Conservation (phyloP, 2,113 vertebrate genomes). For the Australoheros scitulus region DNA sequence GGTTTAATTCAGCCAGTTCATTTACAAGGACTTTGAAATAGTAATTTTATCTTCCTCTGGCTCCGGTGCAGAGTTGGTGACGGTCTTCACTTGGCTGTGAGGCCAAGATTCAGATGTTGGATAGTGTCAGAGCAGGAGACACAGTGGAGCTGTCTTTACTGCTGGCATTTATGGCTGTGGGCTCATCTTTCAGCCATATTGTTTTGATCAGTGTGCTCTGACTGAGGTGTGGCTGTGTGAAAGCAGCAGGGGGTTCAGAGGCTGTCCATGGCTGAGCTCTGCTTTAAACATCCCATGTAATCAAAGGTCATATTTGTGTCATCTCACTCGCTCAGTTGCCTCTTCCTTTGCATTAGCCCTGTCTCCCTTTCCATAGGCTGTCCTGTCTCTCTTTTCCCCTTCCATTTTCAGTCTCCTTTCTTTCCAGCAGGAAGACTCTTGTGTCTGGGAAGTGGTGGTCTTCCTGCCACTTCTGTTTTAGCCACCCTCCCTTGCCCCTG, state of each 20-base stretch:
- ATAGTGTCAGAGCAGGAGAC: slow-evolving; percentile 69
- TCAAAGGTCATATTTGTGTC: slow-evolving; percentile 76
- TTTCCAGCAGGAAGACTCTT: slow-evolving; percentile 74
- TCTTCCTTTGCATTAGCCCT: slow-evolving; percentile 61
- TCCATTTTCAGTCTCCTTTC: slow-evolving; percentile 52
- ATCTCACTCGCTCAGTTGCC: slow-evolving; percentile 40
- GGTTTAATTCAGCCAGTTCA: slow-evolving; percentile 57
- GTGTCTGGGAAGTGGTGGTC: slow-evolving; percentile 76
- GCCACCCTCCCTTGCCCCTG: slow-evolving; percentile 65
- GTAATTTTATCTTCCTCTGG: slow-evolving; percentile 65
- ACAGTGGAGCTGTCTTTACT: slow-evolving; percentile 69
- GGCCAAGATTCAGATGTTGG: slow-evolving; percentile 64
- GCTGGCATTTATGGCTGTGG: slow-evolving; percentile 66
- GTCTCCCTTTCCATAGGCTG: slow-evolving; percentile 44
- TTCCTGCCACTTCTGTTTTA: slow-evolving; percentile 77
- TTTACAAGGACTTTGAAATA: slow-evolving; percentile 68
- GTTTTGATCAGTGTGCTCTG: slow-evolving; percentile 69
- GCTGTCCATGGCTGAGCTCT: slow-evolving; percentile 50
- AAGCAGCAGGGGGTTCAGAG: slow-evolving; percentile 54
- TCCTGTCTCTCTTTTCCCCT: slow-evolving; percentile 49
- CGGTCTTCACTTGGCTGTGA: slow-evolving; percentile 59
- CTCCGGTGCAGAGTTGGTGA: slow-evolving; percentile 41
- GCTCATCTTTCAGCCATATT: slow-evolving; percentile 79
- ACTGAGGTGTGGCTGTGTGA: slow-evolving; percentile 73
- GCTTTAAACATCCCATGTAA: slow-evolving; percentile 69